A percentile compares a stretch with the other conserved stretches of the same genome.
Evolutionary conservation across 2,888 invertebrate genomes (phyloP).

Genomic region (Drosophila paucipuncta): DNA sequence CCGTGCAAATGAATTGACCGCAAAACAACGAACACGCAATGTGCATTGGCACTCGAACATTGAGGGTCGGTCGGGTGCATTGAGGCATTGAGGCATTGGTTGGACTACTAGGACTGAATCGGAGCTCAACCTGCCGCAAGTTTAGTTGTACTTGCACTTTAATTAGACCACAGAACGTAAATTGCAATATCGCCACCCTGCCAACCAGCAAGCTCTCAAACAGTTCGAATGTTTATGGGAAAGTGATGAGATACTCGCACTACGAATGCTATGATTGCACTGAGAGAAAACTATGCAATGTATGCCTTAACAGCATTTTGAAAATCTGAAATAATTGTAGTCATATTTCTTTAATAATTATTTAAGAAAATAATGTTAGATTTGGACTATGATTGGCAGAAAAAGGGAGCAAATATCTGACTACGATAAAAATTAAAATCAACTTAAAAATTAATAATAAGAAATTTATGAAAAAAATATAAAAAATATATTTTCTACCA

Average conservation of each 20-base stretch:
- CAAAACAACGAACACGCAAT: constrained; percentile 73
- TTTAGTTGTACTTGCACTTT: constrained; percentile 78
- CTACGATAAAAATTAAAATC: background rate
- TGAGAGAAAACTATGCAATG: background rate
- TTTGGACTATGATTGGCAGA: background rate
- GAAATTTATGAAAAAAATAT: background rate
- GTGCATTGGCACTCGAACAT: constrained; percentile 50
- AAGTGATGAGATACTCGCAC: constrained; percentile 75
- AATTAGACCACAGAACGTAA: constrained; percentile 81
- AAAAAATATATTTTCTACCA: fast-evolving
- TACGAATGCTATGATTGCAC: constrained; percentile 10
- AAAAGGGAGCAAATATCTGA: background rate
- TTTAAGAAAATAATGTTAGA: background rate
- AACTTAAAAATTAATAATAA: background rate
- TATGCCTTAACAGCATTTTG: fast-evolving
- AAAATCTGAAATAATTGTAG: background rate
- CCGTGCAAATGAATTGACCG: constrained; percentile 71
- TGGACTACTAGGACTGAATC: constrained; percentile 5
- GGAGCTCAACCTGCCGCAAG: constrained; percentile 61
- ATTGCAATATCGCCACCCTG: constrained; percentile 72
- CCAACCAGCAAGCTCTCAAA: constrained; percentile 13
- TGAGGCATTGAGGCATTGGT: background rate
- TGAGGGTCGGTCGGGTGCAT: background rate
- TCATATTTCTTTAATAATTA: background rate
- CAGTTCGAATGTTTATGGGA: constrained; percentile 73